Base-by-base conservation (phyloP, 2,797 vertebrate species). In the Sebastolobus altivelis region DNA sequence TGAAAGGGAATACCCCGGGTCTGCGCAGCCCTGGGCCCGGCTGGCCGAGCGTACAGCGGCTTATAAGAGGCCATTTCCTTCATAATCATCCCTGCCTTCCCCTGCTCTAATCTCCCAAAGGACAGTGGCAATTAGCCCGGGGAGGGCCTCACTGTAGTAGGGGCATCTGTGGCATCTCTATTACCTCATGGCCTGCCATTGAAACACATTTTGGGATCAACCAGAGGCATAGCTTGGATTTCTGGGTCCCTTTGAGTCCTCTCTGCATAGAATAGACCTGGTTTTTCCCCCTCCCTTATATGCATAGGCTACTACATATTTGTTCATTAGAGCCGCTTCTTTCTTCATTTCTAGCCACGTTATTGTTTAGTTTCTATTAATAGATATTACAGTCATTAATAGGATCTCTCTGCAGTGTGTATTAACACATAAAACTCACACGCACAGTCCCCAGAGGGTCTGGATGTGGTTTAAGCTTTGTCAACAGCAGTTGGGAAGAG, bases 1-100 rank as follows among this genome's bases (percentile, higher is more conserved):
- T 90, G 91, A 89, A 94, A 93, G 88, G 83, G 81, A 93, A 94
- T 62, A 92, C 85, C 67, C 25, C 49, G 25, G 20, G 29, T 75
- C 60, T 77, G 33, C 65, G 72, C 77, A 33, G 75, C 80, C 73
- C 81, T 52, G 77, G 82, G 61, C 84, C 83, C 9, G 66, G 59
- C 80, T 59, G 85, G 77, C 79, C 18, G 25, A 43, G 75, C 13
- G 18, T 55, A 88, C 79, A 67, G 71, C 81, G 49, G 73, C 81
- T 85, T 87, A 80, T 83, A 89, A 92, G 83, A 92, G 86, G 86
- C 83, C 66, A 92, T 94, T 94, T 94, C 92, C 93, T 92, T 92
- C 78, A 87, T 87, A 91, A 93, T 91, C 80, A 74, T 80, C 78
- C 74, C 76, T 71, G 75, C 81, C 71, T 92, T 87, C 84, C 82